Percentiles rank a stretch among this genome's conserved stretches.
Conservation (phyloP, 2,797 vertebrate genomes). For the Decapterus maruadsi region DNA sequence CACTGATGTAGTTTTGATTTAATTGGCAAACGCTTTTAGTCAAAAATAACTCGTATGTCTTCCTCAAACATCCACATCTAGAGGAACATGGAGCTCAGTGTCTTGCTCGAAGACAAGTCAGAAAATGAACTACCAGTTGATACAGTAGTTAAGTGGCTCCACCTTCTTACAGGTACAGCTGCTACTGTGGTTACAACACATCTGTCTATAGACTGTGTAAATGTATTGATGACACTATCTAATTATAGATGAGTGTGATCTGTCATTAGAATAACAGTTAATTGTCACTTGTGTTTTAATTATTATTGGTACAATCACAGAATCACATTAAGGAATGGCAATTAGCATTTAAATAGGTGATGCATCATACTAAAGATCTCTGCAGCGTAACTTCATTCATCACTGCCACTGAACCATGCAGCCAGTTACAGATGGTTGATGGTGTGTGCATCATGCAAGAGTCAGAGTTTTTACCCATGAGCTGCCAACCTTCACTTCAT, state of each 20-base stretch:
- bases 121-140: conserved; percentile 10
- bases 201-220: neutral
- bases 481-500: neutral
- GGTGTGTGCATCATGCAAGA: neutral
- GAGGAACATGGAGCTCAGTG: neutral
- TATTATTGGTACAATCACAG: conserved; percentile 3
- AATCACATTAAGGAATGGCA: conserved; percentile 6
- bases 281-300: conserved; percentile 3
- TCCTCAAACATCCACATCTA: neutral
- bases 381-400: conserved; percentile 29
- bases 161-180: neutral
- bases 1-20: neutral
- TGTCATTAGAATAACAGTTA: neutral
- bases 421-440: conserved; percentile 12
- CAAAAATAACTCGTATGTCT: neutral
- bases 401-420: conserved; percentile 36
- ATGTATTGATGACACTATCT: neutral
- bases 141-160: neutral
- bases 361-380: conserved; percentile 26
- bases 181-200: neutral
- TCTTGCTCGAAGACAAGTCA: conserved; percentile 6
- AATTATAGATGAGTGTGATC: neutral
- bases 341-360: conserved; percentile 6
- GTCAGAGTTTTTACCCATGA: neutral
- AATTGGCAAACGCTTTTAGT: neutral